Conservation (phyloP, 2,888 invertebrate genomes). For the Hetaerina titia region DNA sequence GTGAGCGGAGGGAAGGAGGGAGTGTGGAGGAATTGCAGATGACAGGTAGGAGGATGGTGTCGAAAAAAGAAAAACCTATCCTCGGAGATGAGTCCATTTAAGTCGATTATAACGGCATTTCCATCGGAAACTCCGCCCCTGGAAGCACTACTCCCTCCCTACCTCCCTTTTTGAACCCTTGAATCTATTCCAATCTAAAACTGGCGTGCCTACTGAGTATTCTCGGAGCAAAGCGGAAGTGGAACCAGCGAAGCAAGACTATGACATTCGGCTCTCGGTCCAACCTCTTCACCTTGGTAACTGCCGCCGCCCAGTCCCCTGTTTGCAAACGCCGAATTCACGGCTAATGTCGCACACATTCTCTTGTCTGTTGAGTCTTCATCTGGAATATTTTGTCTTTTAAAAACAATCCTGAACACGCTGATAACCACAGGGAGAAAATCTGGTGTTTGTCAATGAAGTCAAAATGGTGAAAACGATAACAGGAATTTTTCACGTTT, state of each 20-base stretch:
- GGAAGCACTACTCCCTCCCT: background rate
- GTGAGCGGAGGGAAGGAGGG: background rate
- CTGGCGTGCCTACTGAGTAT: background rate
- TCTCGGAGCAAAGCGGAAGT: slow-evolving; percentile 18
- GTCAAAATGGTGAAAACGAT: no score
- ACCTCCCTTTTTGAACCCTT: background rate
- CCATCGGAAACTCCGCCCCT: background rate
- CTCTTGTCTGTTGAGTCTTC: no score
- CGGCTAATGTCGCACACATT: no score
- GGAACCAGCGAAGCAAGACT: slow-evolving; percentile 25
- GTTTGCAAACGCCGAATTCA: background rate
- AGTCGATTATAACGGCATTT: slow-evolving; percentile 51
- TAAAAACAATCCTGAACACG: no score
- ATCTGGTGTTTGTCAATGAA: no score
- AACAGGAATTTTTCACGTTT: no score
- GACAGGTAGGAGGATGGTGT: slow-evolving; percentile 4
- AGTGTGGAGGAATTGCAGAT: background rate
- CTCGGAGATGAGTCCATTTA: slow-evolving; percentile 53
- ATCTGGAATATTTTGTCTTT: no score
- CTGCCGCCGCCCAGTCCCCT: background rate
- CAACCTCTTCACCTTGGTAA: background rate
- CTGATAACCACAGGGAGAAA: no score
- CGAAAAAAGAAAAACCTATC: slow-evolving; percentile 37
- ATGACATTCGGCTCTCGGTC: slow-evolving; percentile 5
- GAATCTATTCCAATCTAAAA: background rate